Percentiles rank a stretch among this genome's conserved stretches.
Evolutionary conservation across 1,140 invertebrate genomes (phyloP).

Genomic region (Dinothrombium tinctorium): DNA sequence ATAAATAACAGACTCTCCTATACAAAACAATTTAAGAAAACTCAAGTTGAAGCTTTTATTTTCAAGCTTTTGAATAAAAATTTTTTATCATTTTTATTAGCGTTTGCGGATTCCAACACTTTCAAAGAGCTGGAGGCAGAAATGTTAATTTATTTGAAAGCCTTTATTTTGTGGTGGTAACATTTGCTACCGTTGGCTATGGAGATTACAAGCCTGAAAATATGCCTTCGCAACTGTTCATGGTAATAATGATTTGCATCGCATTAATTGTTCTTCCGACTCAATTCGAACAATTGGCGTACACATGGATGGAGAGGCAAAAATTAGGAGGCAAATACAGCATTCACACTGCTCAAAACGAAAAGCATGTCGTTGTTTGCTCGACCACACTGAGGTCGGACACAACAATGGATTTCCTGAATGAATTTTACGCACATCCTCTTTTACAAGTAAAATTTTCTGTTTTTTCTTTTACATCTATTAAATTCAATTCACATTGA

Average conservation of each 20-base stretch:
- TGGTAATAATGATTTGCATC: conserved; percentile 27
- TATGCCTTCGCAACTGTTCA: conserved; percentile 29
- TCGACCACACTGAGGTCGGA: conserved; percentile 83
- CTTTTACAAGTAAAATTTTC: conserved; percentile 50
- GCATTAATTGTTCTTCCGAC: conserved; percentile 27
- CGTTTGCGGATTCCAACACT: conserved; percentile 29
- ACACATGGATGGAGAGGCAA: no score
- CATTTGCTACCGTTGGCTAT: conserved; percentile 28
- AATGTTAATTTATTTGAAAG: conserved; percentile 27
- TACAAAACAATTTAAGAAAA: neutral
- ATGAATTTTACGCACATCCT: conserved; percentile 95
- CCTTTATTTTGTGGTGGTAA: conserved; percentile 31
- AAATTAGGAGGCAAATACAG: conserved; percentile 70
- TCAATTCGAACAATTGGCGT: no score
- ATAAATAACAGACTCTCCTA: neutral
- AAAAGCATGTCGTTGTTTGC: no score
- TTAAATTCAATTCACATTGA: no score
- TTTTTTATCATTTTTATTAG: conserved; percentile 17
- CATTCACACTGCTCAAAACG: no score
- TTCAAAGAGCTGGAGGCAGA: conserved; percentile 26
- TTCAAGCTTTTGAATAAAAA: neutral
- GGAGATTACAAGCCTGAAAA: conserved; percentile 27
- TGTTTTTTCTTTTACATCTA: no score
- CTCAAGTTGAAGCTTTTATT: neutral
- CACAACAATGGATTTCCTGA: conserved; percentile 94